A percentile compares a stretch with the other conserved stretches of the same genome.
phyloP scores from a whole-genome alignment of 2,113 vertebrate species.

The Varanus salvator region DNA sequence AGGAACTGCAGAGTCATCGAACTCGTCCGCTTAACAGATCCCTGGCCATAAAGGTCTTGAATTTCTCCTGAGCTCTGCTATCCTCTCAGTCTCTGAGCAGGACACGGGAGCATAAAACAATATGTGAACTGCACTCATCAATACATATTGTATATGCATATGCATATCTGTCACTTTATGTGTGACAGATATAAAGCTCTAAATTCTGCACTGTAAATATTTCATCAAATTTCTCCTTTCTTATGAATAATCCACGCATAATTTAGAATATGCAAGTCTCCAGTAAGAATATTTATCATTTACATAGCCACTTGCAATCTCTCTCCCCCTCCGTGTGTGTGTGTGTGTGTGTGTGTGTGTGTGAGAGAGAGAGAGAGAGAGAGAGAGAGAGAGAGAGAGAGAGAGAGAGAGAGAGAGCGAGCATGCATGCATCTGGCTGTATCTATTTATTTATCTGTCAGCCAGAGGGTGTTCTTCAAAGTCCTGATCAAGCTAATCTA shows the following conservation, averaged over 20 bases:
- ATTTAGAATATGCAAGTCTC: slow-evolving; percentile 14
- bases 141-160: neutral
- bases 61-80: neutral
- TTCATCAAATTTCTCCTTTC: slow-evolving; percentile 18
- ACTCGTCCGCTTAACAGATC: neutral
- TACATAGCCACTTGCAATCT: neutral
- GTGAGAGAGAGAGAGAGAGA: too few species aligned
- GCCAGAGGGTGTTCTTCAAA: neutral
- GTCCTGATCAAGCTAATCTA: neutral
- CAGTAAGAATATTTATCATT: neutral
- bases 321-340: neutral
- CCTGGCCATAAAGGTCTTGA: neutral
- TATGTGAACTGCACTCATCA: neutral
- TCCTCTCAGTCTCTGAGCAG: slow-evolving; percentile 5
- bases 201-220: slow-evolving; percentile 15
- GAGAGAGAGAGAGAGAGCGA: too few species aligned
- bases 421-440: too few species aligned
- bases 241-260: slow-evolving; percentile 12
- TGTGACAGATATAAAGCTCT: slow-evolving; percentile 9
- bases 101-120: slow-evolving; percentile 3
- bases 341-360: too few species aligned
- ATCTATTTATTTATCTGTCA: slow-evolving; percentile 5
- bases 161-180: slow-evolving; percentile 19
- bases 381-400: too few species aligned
- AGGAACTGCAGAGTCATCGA: neutral